Evolutionary conservation across 2,888 invertebrate species (phyloP).

Genomic region (Coremacera marginata): DNA sequence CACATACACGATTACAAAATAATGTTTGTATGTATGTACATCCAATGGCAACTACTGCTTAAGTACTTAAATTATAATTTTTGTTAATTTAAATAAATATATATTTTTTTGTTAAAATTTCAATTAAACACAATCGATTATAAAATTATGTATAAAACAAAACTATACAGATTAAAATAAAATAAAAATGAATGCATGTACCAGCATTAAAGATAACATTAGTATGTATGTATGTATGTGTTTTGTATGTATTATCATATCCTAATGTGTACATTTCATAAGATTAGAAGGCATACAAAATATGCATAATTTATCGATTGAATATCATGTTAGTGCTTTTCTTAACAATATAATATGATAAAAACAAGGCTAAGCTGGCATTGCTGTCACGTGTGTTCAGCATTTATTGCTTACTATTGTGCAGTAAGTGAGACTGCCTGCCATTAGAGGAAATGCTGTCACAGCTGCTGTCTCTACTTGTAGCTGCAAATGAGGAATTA

Average conservation of each 20-base stretch:
- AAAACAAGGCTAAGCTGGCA: slow-evolving; percentile 30
- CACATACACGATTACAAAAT: neutral
- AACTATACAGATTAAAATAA: slow-evolving; percentile 27
- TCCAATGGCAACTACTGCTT: slow-evolving; percentile 10
- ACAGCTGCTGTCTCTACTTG: neutral
- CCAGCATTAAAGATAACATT: neutral
- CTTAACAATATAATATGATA: slow-evolving; percentile 5
- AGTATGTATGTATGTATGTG: too few species aligned
- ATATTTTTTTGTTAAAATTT: slow-evolving; percentile 9
- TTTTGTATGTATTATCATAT: neutral
- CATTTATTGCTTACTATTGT: slow-evolving; percentile 3
- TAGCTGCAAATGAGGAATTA: neutral
- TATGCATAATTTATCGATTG: neutral
- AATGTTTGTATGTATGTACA: neutral
- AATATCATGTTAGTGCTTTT: slow-evolving; percentile 9
- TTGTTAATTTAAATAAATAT: slow-evolving; percentile 9
- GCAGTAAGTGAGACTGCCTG: neutral
- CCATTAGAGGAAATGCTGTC: neutral
- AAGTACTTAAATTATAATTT: slow-evolving; percentile 19
- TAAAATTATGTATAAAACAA: slow-evolving; percentile 17
- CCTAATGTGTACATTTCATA: slow-evolving; percentile 9
- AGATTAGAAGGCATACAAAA: slow-evolving; percentile 14
- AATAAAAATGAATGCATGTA: neutral
- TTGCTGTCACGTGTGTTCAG: slow-evolving; percentile 6
- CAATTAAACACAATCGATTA: neutral